Percentiles rank a stretch among this genome's conserved stretches.
Conservation (phyloP, 2,797 vertebrate species). For the Rhinichthys osculus region DNA sequence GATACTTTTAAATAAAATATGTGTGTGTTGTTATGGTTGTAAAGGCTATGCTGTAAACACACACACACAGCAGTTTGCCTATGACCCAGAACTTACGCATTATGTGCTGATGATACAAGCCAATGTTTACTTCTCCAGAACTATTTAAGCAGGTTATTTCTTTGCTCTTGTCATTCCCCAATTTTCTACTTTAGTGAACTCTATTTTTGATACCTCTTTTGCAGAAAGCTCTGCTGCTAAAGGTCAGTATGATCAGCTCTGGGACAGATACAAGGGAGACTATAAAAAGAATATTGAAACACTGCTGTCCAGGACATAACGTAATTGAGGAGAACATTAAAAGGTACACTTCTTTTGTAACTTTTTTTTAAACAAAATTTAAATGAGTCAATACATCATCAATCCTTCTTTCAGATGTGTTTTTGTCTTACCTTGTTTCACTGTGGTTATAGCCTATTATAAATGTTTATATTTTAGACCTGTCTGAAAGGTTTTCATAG, state of each 20-base stretch:
- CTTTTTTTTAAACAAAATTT: no score
- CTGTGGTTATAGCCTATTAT: neutral
- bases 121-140: neutral
- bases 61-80: neutral
- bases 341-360: no score
- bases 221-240: neutral
- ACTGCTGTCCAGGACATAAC: neutral
- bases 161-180: neutral
- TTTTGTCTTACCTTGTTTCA: neutral
- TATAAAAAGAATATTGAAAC: neutral
- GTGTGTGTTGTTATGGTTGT: no score
- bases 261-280: neutral
- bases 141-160: neutral
- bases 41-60: no score
- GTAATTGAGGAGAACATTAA: constrained; percentile 1
- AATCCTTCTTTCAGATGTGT: no score
- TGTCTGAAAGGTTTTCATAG: neutral
- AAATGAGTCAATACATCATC: no score
- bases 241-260: constrained; percentile 15
- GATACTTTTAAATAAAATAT: no score
- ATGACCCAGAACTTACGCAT: neutral
- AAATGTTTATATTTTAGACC: neutral
- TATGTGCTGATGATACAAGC: no score
- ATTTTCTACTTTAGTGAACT: neutral
- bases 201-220: neutral